Evolutionary conservation across 2,888 invertebrate species (phyloP), one percentile per base, ranked within the genome.

Genomic region (Onchidella celtica): DNA sequence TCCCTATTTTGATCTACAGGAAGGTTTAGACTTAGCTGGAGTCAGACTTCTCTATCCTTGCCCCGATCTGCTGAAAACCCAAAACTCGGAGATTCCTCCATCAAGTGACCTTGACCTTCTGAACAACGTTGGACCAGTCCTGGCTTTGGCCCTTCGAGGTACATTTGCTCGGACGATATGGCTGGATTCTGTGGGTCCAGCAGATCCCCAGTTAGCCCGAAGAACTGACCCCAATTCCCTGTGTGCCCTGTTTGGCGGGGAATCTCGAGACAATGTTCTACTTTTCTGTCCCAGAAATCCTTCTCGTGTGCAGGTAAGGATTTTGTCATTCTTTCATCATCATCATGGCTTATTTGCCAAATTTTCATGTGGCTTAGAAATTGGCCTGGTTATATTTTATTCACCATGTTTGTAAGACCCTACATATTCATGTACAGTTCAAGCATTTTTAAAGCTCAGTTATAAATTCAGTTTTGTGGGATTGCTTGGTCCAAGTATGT

Each of bases 111-210:
- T 86, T 69, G 86, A 87, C 29, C 61, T 88, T 32, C 82, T 87
- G 34, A 89, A 89, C 68, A 88, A 88, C 80, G 85, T 90, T 61
- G 91, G 90, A 17, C 91, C 92, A 34, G 88, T 92, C 9, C 84
- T 92, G 59, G 89, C 90, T 1, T 76, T 92, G n/a, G 88, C 87
- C 66, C 82, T 91, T n/a, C 86, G 92, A 0, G 92, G 92, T 29
- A 88, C 89, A 14, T 86, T 87, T 68, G 91, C 91, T 0, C 79
- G 90, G 38, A 84, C 88, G 4, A 83, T 91, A 0, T 92, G 92
- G 92, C 86, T 92, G 4, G 91, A 91, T 83, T 88, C 90, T 21
- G 87, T 92, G 21, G 92, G 92, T 1, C 92, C 92, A 0, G 88
- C 90, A 0, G 92, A 92, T 81, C 92, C 91, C 17, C 85, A 84